phyloP scores from a whole-genome alignment of 2,797 vertebrate genomes.

The Fringilla coelebs region DNA sequence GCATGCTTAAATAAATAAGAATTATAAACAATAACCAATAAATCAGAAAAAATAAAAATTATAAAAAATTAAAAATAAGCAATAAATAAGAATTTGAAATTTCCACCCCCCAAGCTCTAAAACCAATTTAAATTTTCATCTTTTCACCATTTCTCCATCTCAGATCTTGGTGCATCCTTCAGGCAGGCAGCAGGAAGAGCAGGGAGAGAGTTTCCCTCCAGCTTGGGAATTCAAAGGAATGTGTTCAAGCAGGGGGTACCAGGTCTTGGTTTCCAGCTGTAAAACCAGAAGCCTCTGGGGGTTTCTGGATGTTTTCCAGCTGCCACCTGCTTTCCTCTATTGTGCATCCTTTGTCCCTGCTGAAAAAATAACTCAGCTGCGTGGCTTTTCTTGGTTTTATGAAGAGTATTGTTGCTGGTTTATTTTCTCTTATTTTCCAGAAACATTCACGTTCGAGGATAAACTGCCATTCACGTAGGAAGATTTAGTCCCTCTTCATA shows the following conservation, averaged over 20 bases:
- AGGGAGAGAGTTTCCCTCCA: fast-evolving
- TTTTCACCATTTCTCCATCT: fast-evolving
- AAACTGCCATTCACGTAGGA: slow-evolving; percentile 5
- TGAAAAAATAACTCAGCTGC: neutral
- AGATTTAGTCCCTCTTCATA: slow-evolving; percentile 58
- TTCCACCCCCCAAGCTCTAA: neutral
- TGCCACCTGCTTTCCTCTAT: neutral
- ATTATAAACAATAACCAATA: too few relatives aligned
- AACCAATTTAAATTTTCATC: neutral
- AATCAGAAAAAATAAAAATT: too few relatives aligned
- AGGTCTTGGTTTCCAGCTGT: neutral
- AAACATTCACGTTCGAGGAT: neutral
- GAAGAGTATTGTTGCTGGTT: neutral
- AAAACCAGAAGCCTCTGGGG: neutral
- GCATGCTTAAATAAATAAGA: neutral
- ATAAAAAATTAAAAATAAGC: too few relatives aligned
- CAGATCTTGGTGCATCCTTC: neutral
- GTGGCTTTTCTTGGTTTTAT: neutral
- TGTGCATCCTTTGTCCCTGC: neutral
- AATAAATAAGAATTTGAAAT: neutral
- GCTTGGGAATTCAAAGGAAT: neutral
- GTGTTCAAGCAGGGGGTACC: neutral
- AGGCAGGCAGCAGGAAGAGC: neutral
- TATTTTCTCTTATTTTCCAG: slow-evolving; percentile 18
- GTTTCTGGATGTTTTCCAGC: neutral